Base-by-base conservation (phyloP, 2,113 vertebrate species). In the Pteronura brasiliensis region DNA sequence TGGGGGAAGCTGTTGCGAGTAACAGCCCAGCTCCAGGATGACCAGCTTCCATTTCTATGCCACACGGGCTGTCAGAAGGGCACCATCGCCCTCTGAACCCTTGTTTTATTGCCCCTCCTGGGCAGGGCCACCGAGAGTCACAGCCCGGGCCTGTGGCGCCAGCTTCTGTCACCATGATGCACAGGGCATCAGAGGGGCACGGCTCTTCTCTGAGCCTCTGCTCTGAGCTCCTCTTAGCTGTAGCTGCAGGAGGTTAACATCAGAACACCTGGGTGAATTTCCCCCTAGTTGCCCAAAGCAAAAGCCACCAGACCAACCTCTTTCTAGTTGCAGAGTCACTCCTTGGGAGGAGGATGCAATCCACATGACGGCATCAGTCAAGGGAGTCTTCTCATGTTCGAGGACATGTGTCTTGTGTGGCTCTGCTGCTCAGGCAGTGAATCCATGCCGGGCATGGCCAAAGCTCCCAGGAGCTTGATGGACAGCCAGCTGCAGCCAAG, bases 251-350 rank as follows among this genome's bases (percentile, higher is more conserved):
- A 85, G 83, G 61, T 92, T 92, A 44, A 92, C 1, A 5, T n/a
- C 36, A 92, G 63, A 81, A 83, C 47, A 89, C 8, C 31, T 14
- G 23, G 86, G 20, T 27, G 59, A 80, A 81, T 69, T 42, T 63
- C 39, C 59, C 71, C 49, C 69, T 65, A 80, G 65, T 15, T 89
- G 69, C 61, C 90, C 65, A 89, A 97, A 95, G 65, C 27, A 52
- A 71, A 95, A 93, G 89, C 90, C 74, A 96, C 49, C 52, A 74
- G 89, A 84, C 23, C 11, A 25, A 88, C 55, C 80, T 86, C 81
- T 86, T 85, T 69, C 82, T 67, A 44, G 79, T 85, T 88, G 63
- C 55, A 86, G 89, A 95, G 84, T 94, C 95, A 63, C 49, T 96
- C 3, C 17, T 29, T 80, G 61, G 85, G 80, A 96, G 93, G 91